phyloP scores from a whole-genome alignment of 2,113 vertebrate species.

The Lepus americanus region DNA sequence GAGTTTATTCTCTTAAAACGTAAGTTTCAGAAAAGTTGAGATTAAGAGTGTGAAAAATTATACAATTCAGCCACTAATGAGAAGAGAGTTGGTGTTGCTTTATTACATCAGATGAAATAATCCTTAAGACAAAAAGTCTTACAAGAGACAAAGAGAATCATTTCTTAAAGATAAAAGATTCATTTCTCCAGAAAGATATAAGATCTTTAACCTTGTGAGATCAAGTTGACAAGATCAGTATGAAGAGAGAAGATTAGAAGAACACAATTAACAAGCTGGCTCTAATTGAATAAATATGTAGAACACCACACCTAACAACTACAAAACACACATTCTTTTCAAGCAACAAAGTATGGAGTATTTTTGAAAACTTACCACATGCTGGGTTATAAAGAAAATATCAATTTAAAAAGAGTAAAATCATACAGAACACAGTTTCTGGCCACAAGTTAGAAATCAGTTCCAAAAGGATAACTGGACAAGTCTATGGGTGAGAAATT shows the following conservation, averaged over 20 bases:
- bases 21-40: slow-evolving; percentile 53
- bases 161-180: slow-evolving; percentile 54
- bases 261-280: slow-evolving; percentile 9
- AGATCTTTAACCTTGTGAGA: slow-evolving; percentile 46
- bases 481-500: slow-evolving; percentile 42
- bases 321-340: slow-evolving; percentile 18
- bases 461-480: slow-evolving; percentile 49
- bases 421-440: not conserved
- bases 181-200: slow-evolving; percentile 29
- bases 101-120: slow-evolving; percentile 37
- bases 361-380: slow-evolving; percentile 61
- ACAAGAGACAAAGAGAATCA: not conserved
- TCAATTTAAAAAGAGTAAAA: slow-evolving; percentile 52
- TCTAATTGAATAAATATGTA: not conserved
- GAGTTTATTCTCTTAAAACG: slow-evolving; percentile 48
- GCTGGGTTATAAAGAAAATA: slow-evolving; percentile 42
- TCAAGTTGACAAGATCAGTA: slow-evolving; percentile 60
- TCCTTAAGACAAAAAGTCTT: slow-evolving; percentile 19
- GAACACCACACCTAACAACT: slow-evolving; percentile 8
- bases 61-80: not conserved
- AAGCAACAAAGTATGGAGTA: not conserved
- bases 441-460: slow-evolving; percentile 42
- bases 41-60: slow-evolving; percentile 29
- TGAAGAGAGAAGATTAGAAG: slow-evolving; percentile 38
- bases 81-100: slow-evolving; percentile 59